phyloP scores from a whole-genome alignment of 2,797 vertebrate genomes.

The Girardinus metallicus region DNA sequence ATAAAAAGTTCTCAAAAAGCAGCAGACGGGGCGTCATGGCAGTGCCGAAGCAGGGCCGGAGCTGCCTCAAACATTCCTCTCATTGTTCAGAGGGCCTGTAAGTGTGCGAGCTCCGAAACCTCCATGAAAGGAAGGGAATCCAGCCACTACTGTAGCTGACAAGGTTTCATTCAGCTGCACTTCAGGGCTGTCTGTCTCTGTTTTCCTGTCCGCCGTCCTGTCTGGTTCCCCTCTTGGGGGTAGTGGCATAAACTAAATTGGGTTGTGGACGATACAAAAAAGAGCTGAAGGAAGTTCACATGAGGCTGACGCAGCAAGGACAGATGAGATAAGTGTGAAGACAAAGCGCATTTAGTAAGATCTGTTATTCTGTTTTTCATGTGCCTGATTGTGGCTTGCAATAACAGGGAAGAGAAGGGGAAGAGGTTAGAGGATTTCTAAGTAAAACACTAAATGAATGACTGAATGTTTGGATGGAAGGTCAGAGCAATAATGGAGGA shows the following conservation, averaged over 20 bases:
- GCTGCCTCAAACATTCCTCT: constrained; percentile 81
- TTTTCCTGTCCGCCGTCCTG: constrained; percentile 38
- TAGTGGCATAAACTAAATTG: constrained; percentile 24
- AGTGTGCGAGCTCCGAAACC: constrained; percentile 75
- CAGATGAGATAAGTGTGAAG: constrained; percentile 38
- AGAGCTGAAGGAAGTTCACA: constrained; percentile 21
- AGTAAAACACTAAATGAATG: neutral
- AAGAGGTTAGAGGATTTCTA: constrained; percentile 14
- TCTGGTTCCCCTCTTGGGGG: constrained; percentile 37
- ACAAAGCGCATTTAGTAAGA: constrained; percentile 21
- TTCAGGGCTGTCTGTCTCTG: constrained; percentile 30
- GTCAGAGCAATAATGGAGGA: constrained; percentile 24
- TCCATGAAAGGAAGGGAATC: constrained; percentile 83
- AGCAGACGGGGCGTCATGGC: constrained; percentile 62
- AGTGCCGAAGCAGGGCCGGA: constrained; percentile 58
- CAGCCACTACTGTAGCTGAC: constrained; percentile 69
- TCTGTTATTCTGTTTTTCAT: constrained; percentile 21
- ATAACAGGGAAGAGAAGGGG: constrained; percentile 38
- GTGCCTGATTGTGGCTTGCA: constrained; percentile 34
- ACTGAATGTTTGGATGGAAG: constrained; percentile 21
- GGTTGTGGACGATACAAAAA: constrained; percentile 20
- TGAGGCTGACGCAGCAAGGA: constrained; percentile 25
- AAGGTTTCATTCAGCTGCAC: constrained; percentile 46
- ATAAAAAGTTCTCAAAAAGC: constrained; percentile 77
- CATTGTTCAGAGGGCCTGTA: constrained; percentile 83